These are phyloP conservation scores for Dolichotis patagonum DNA, from an alignment of 2,113 vertebrate species.

Conservation along the genomic window DNA sequence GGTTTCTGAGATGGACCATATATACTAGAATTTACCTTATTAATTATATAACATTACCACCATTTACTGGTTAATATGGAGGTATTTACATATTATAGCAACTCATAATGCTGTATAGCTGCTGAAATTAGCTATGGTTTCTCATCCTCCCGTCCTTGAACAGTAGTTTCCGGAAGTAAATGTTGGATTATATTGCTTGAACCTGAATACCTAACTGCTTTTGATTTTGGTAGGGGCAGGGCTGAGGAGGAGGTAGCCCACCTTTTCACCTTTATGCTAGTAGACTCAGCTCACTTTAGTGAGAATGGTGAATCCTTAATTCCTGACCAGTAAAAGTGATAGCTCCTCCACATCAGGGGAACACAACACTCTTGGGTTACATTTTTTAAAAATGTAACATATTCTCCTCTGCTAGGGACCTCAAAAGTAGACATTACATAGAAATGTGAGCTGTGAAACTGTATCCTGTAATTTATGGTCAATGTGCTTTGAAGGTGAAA, in stretches of 20 bases:
- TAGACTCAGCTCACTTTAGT: not conserved
- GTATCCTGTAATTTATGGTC: conserved; percentile 66
- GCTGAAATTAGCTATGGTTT: not conserved
- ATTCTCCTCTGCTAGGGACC: conserved; percentile 12
- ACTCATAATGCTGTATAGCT: not conserved
- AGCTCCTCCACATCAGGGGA: not conserved
- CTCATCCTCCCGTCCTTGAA: not conserved
- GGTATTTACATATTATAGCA: not conserved
- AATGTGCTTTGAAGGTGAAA: conserved; percentile 80
- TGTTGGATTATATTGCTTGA: not conserved
- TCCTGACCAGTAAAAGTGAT: not conserved
- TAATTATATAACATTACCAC: not conserved
- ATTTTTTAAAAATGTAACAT: conserved; percentile 15
- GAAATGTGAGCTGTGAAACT: conserved; percentile 60
- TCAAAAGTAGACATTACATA: conserved; percentile 51
- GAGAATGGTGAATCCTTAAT: not conserved
- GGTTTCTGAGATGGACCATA: conserved; percentile 21
- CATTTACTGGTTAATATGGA: not conserved
- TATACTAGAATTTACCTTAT: conserved; percentile 1
- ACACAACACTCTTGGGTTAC: not conserved
- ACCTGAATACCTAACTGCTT: not conserved
- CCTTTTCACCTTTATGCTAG: not conserved
- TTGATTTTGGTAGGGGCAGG: not conserved
- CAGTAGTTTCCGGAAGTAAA: not conserved
- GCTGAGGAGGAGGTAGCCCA: not conserved